Percentiles rank a stretch among this genome's conserved stretches.
Conservation (phyloP, 2,113 vertebrate species). For the Cynoglossus semilaevis region DNA sequence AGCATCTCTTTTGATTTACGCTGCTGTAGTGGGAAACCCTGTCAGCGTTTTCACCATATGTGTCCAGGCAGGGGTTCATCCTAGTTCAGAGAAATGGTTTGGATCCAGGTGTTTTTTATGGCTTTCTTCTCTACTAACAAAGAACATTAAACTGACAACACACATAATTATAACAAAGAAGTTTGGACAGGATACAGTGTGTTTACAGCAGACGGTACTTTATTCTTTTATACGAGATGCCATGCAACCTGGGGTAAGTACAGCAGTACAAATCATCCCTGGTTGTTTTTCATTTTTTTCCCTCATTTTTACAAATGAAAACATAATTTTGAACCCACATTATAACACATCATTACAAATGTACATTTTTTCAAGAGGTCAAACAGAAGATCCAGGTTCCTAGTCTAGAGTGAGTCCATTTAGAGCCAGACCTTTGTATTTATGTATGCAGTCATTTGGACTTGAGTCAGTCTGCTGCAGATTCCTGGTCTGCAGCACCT, state of each 20-base stretch:
- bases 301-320: too few species aligned
- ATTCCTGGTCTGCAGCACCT: too few species aligned
- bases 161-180: not conserved
- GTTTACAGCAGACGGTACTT: slow-evolving; percentile 17
- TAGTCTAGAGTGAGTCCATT: too few species aligned
- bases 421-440: too few species aligned
- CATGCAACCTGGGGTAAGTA: slow-evolving; percentile 32
- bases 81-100: not conserved
- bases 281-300: slow-evolving; percentile 30
- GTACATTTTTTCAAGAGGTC: too few species aligned
- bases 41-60: not conserved
- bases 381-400: too few species aligned
- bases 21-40: not conserved
- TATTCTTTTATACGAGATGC: slow-evolving; percentile 30
- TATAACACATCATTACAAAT: too few species aligned
- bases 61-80: not conserved
- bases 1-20: not conserved
- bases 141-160: not conserved
- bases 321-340: too few species aligned
- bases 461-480: too few species aligned
- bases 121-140: not conserved
- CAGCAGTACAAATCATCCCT: slow-evolving; percentile 42
- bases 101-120: not conserved
- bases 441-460: too few species aligned
- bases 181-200: not conserved